phyloP scores from a whole-genome alignment of 2,113 vertebrate genomes.

The Manacus vitellinus region DNA sequence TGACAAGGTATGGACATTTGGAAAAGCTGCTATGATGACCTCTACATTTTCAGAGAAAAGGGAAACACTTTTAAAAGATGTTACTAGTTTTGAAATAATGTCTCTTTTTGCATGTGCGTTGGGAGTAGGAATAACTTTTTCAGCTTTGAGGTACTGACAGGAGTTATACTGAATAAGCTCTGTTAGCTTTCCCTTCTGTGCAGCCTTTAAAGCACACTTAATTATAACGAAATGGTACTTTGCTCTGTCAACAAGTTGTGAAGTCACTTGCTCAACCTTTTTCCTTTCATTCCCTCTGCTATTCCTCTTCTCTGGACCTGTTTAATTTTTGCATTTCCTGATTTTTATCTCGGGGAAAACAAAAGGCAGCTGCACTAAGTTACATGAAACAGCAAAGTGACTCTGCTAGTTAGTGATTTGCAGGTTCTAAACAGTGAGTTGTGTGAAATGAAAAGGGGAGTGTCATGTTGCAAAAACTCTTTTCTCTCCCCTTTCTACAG shows the following conservation, averaged over 20 bases:
- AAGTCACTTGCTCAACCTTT: slow-evolving; percentile 56
- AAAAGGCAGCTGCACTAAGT: slow-evolving; percentile 74
- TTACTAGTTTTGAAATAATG: neutral
- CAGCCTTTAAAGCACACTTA: slow-evolving; percentile 16
- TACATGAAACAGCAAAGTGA: slow-evolving; percentile 64
- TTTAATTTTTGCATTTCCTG: slow-evolving; percentile 77
- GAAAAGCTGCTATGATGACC: neutral
- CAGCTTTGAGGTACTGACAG: neutral
- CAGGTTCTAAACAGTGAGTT: slow-evolving; percentile 48
- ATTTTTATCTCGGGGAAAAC: slow-evolving; percentile 78
- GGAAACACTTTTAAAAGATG: neutral
- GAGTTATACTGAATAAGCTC: neutral
- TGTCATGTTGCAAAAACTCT: slow-evolving; percentile 58
- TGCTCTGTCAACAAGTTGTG: slow-evolving; percentile 59
- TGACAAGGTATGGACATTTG: neutral
- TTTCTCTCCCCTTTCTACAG: slow-evolving; percentile 78
- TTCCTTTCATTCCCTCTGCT: slow-evolving; percentile 34
- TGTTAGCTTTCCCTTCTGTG: neutral
- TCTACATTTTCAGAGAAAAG: neutral
- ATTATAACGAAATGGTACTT: slow-evolving; percentile 35
- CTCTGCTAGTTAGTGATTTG: slow-evolving; percentile 56
- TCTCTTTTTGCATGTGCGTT: neutral
- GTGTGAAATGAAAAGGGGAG: slow-evolving; percentile 54
- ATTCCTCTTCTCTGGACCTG: slow-evolving; percentile 57
- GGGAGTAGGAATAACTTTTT: neutral